These are phyloP conservation scores for Thaleichthys pacificus DNA, from an alignment of 2,797 vertebrate species.

Conservation along the genomic window DNA sequence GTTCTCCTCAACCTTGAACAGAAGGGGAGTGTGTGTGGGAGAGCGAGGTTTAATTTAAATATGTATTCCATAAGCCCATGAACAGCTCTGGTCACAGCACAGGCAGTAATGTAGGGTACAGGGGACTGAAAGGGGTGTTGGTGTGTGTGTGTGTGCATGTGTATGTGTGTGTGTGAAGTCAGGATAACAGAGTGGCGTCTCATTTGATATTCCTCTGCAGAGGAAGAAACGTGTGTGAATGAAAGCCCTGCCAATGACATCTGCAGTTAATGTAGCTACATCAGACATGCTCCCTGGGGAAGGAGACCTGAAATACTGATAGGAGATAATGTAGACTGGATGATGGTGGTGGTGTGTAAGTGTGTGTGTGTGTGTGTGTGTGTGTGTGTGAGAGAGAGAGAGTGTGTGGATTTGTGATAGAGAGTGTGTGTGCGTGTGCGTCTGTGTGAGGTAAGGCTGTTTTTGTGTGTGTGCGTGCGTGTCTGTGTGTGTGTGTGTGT, in stretches of 20 bases:
- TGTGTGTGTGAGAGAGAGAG: not conserved
- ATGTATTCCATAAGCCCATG: too few relatives aligned
- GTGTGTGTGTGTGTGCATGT: not conserved
- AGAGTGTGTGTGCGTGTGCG: too few relatives aligned
- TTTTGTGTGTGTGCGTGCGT: constrained; percentile 7
- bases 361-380: constrained; percentile 2
- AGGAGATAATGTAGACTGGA: not conserved
- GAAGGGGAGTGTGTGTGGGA: not conserved
- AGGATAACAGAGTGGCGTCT: constrained; percentile 56
- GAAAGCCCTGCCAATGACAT: constrained; percentile 51
- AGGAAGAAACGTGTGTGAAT: constrained; percentile 34
- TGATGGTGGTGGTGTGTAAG: not conserved
- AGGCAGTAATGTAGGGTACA: too few relatives aligned
- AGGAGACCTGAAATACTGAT: not conserved
- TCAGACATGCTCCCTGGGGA: constrained; percentile 53
- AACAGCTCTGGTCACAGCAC: too few relatives aligned
- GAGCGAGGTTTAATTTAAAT: not conserved
- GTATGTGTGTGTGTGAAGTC: constrained; percentile 42
- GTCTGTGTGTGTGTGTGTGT: not conserved
- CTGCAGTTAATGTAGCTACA: constrained; percentile 50
- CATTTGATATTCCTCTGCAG: constrained; percentile 61
- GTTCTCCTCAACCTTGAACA: constrained; percentile 7
- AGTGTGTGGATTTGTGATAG: too few relatives aligned
- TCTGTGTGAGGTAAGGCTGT: too few relatives aligned
- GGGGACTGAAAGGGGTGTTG: too few relatives aligned